Base-by-base conservation (phyloP, 2,888 invertebrate species). In the Ectropis crepuscularia region DNA sequence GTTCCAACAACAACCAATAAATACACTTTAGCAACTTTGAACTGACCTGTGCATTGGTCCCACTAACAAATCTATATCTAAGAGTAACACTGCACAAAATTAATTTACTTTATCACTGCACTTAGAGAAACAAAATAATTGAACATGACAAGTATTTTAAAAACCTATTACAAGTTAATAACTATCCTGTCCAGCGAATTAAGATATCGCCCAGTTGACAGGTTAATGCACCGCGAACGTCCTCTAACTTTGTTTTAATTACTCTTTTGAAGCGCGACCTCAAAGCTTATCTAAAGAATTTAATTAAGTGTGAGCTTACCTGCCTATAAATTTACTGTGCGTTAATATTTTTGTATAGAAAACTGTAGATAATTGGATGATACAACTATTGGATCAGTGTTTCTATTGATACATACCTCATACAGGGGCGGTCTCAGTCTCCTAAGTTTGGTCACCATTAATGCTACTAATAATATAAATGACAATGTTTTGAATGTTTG, bases 201-300 rank as follows among this genome's bases (percentile, higher is more conserved):
- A 12, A 42, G 46, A 37, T 42, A 50, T 50, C 28, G 10, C 12
- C 9, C 41, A 53, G 66, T 65, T 63, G 68, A 67, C 64, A 67
- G 61, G 61, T 69, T 61, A 67, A 68, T 62, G 67, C 59, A 57
- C 59, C 49, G 39, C 57, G 49, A 73, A 69, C 67, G 68, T 69
- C 55, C 58, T 59, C 53, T 61, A 75, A 72, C 69, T 76, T 73
- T 71, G 70, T 73, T 76, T 72, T 72, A 76, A 75, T 76, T 69
- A 65, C 58, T 57, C 12, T 55, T 72, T 68, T 60, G 61, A 72
- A 72, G 72, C 65, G 55, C 69, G 65, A 67, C 60, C 67, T 58
- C 61, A 45, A 67, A 68, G 63, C 65, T 66, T 63, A 69, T 48
- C 65, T 57, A 62, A 74, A 73, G 68, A 72, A 71, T 75, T 77